Conservation (phyloP, 2,797 vertebrate species). For the Cossypha niveicapilla region DNA sequence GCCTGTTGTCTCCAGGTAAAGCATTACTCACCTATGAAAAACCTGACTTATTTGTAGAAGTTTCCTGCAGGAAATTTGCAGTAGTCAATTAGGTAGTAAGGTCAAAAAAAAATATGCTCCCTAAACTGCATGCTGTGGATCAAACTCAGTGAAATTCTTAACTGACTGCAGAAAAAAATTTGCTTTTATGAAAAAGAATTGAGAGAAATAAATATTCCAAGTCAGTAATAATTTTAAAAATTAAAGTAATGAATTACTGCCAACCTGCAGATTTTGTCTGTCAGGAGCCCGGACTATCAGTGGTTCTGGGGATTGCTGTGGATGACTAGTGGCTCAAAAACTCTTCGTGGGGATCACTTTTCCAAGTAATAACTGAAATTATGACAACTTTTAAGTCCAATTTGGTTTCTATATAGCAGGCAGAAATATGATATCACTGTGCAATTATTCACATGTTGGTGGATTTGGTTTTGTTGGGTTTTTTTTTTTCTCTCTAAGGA, state of each 20-base stretch:
- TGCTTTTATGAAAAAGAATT: neutral
- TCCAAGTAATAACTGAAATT: neutral
- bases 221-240: neutral
- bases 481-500: neutral
- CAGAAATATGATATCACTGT: neutral
- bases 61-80: neutral
- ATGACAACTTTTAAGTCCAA: neutral
- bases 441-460: neutral
- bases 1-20: neutral
- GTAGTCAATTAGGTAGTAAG: neutral
- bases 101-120: neutral
- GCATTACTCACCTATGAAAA: neutral
- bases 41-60: neutral
- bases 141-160: neutral
- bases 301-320: neutral
- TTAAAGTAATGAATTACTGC: neutral
- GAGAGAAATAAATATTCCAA: neutral
- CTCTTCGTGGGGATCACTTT: neutral
- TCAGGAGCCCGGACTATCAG: accelerated
- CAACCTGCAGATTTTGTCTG: neutral
- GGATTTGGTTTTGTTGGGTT: neutral
- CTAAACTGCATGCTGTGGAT: neutral
- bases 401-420: neutral
- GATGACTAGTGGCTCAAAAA: neutral
- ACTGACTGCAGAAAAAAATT: neutral